Conservation (phyloP, 2,113 vertebrate species). For the Notothenia rossii region DNA sequence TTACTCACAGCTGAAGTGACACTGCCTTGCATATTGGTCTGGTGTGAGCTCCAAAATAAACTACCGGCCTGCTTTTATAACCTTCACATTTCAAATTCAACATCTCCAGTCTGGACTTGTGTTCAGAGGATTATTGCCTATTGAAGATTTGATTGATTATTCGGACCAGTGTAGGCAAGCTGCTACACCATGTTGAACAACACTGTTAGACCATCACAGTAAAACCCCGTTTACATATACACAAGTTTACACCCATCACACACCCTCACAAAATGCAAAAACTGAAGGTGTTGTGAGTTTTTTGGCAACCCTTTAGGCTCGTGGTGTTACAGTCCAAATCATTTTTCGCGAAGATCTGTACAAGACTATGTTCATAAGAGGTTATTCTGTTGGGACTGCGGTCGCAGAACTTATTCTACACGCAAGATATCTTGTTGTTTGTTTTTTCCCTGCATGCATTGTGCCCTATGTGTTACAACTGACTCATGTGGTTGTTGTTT, state of each 20-base stretch:
- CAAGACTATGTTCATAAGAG: too few relatives aligned
- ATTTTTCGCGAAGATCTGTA: too few relatives aligned
- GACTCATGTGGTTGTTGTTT: neutral
- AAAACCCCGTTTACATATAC: neutral
- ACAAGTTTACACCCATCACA: neutral
- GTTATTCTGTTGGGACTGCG: too few relatives aligned
- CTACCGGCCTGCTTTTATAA: neutral
- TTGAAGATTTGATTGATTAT: conserved; percentile 37
- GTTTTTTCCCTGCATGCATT: neutral
- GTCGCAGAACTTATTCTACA: too few relatives aligned
- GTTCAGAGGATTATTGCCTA: conserved; percentile 20
- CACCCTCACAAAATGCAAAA: neutral
- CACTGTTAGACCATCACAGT: neutral
- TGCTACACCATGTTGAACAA: too few relatives aligned
- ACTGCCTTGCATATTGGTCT: conserved; percentile 1
- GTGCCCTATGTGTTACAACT: neutral
- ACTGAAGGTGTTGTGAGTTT: neutral
- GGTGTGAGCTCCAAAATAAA: neutral
- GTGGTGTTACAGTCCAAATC: too few relatives aligned
- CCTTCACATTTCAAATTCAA: neutral
- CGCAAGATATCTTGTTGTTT: neutral
- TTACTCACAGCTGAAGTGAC: neutral
- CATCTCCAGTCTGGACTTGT: neutral
- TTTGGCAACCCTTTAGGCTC: too few relatives aligned
- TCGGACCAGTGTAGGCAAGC: too few relatives aligned